Evolutionary conservation across 2,113 vertebrate species (phyloP).

Genomic region (Paedocypris sp.): DNA sequence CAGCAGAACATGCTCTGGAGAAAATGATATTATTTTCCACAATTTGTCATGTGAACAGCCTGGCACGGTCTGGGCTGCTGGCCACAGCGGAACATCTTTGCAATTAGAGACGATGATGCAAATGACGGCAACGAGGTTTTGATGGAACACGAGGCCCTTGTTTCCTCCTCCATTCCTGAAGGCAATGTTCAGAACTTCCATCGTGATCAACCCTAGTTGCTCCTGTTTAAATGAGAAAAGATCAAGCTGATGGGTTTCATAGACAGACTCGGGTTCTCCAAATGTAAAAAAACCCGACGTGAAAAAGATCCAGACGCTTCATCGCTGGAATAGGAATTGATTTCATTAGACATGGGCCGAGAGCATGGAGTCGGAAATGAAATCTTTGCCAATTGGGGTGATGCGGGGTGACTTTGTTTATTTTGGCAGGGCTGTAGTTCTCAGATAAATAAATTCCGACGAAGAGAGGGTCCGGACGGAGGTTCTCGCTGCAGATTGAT

Average conservation of each 20-base stretch:
- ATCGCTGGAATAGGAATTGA: conserved; percentile 36
- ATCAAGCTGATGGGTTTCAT: neutral
- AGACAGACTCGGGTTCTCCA: neutral
- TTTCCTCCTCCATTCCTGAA: no score
- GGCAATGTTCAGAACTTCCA: no score
- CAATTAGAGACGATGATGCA: no score
- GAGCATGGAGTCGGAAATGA: conserved; percentile 21
- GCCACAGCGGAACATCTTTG: no score
- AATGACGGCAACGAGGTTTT: no score
- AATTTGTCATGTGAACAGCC: no score
- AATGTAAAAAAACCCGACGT: conserved; percentile 2
- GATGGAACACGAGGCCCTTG: no score
- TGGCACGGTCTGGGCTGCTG: no score
- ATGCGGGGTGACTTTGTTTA: conserved; percentile 46
- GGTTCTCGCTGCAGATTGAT: conserved; percentile 31
- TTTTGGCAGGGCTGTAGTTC: conserved; percentile 27
- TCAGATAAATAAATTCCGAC: conserved; percentile 45
- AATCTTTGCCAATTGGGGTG: conserved; percentile 39
- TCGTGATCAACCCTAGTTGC: no score
- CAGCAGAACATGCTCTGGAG: no score
- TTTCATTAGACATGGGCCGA: conserved; percentile 26
- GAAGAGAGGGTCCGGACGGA: conserved; percentile 23
- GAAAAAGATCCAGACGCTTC: conserved; percentile 5
- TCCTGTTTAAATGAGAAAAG: no score
- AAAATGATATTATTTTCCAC: no score